Base-by-base conservation (phyloP, 1,140 invertebrate species). In the Centruroides vittatus region DNA sequence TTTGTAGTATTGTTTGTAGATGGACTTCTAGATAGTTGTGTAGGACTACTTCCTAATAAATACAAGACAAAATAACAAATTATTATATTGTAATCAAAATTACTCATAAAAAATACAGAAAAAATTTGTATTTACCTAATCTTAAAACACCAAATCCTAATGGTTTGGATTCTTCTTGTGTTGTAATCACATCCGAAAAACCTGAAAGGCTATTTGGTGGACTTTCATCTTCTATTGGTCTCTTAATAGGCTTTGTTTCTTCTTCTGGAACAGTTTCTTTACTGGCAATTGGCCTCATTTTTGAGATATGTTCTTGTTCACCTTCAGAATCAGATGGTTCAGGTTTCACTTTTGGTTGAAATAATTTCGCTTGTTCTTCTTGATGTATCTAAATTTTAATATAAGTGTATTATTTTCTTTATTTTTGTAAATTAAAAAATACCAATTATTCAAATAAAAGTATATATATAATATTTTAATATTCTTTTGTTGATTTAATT, bases 141-240 rank as follows among this genome's bases (percentile, higher is more conserved):
- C 58, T 60, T 35, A 64, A 55, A 55, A 58, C 61, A 47, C 55
- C 53, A 34, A 60, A 62, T 5, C 64, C 60, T 55, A 62, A 60
- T 4, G 58, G 51, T 23, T 62, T 62, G 8, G 34, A 5, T 55
- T 62, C 60, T 54, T 64, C 62, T n/a, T 49, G 58, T 11, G 56
- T 56, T 10, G 59, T 52, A 6, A 57, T 59, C 4, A 64, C 62
- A 61, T 67, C 66, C 41, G 66, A 65, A 46, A 67, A 65, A 36
- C 64, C 66, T 5, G 66, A 67, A 4, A 67, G 57, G 47, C 66
- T 67, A 47, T 65, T 67, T 36, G 63, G 66, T 7, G 66, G 61
- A n/a, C 49, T 65, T 5, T 67, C 64, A 34, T 67, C 66, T 47
- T 64, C 65, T 6, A 62, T 46, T 36, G 50, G 6, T 47, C 41